Evolutionary conservation across 2,888 invertebrate genomes (phyloP), one percentile per base, ranked within the genome.

Genomic region (Drosophila mayaguana): DNA sequence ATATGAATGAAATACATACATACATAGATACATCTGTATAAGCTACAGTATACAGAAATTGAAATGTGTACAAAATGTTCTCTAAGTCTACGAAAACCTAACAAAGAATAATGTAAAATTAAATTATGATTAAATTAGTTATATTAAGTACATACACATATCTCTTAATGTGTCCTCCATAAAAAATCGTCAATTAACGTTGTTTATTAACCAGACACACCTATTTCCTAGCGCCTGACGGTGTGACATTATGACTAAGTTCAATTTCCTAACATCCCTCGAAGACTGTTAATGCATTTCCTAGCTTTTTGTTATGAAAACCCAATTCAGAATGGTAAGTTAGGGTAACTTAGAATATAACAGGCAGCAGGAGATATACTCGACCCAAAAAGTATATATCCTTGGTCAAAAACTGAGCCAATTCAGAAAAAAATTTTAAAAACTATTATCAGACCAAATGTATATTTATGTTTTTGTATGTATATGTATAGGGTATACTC

Each of bases 161-260:
- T 20, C 12, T 20, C 43, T 20, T 25, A 25, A 16, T 25, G 16
- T 18, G 12, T 43, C 1, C 20, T 20, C 20, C 20, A 28, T 28
- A 28, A 48, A 48, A 48, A n/a, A n/a, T 50, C 2, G 28, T 3
- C 9, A 16, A 46, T 46, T 16, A 46, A 20, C 25, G 9, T n/a
- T 9, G 25, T 11, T 46, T 48, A 48, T 48, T 11, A n/a, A 28
- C 11, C 2, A 50, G 48, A 50, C 48, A 50, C 48, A 48, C 48
- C 48, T 28, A 48, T n/a, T 48, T 18, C 28, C 28, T 12, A 16
- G 28, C 6, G 28, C 28, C 48, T 32, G 48, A 18, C n/a, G 32
- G 11, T 48, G 5, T 28, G 12, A 28, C n/a, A 28, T 50, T 50
- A 50, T 50, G 28, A 32, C 18, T 32, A 32, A 32, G 18, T 3